A percentile compares a stretch with the other conserved stretches of the same genome.
These are phyloP conservation scores for Dicerorhinus sumatrensis DNA, from an alignment of 2,113 vertebrate genomes.

Conservation along the genomic window DNA sequence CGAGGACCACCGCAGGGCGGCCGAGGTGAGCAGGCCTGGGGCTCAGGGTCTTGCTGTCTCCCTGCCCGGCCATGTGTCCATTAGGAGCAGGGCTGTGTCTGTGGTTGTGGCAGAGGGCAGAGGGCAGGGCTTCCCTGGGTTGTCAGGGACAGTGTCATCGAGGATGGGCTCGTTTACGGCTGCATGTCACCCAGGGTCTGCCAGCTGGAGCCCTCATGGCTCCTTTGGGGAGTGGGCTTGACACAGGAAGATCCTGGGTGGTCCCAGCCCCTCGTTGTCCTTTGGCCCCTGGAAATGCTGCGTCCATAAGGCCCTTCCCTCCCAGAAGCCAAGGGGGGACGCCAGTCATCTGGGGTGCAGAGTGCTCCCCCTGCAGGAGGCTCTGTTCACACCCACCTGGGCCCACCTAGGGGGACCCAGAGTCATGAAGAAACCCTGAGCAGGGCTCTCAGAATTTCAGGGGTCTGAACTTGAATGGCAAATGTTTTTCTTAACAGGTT, in stretches of 20 bases:
- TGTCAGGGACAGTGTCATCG: neutral
- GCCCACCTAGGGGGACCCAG: neutral
- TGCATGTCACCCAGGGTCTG: neutral
- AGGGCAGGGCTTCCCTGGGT: neutral
- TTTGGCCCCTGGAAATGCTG: neutral
- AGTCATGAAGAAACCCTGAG: neutral
- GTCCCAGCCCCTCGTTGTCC: neutral
- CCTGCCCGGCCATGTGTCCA: too few relatives aligned
- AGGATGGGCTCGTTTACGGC: neutral
- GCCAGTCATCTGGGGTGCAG: neutral
- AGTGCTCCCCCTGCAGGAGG: neutral
- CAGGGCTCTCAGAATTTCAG: neutral
- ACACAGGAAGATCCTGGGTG: neutral
- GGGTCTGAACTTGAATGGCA: fast-evolving
- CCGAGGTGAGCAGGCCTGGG: conserved; percentile 84
- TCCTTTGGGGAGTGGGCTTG: neutral
- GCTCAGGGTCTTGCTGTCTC: neutral
- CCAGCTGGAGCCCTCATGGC: neutral
- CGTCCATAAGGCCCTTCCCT: neutral
- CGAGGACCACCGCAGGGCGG: conserved; percentile 91
- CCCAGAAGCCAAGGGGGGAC: neutral
- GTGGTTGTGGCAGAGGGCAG: neutral
- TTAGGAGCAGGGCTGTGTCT: neutral
- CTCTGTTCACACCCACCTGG: neutral
- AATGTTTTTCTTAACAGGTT: neutral